phyloP scores from a whole-genome alignment of 2,797 vertebrate species.

The Lepus oiostolus region DNA sequence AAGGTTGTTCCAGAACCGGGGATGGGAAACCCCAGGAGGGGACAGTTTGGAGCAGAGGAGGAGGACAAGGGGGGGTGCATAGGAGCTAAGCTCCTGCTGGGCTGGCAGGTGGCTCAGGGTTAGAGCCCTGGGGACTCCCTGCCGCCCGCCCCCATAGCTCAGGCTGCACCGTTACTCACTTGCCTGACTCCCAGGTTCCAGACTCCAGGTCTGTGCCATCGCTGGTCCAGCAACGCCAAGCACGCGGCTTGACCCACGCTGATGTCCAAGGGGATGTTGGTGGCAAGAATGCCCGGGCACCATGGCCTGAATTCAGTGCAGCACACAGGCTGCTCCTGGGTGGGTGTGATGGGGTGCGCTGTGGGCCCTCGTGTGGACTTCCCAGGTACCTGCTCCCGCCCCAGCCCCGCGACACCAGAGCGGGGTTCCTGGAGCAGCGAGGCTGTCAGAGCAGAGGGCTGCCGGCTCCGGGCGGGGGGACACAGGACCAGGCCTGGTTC shows the following conservation, averaged over 20 bases:
- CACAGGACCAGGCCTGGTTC: background rate
- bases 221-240: accelerated
- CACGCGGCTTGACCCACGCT: accelerated
- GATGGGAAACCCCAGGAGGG: background rate
- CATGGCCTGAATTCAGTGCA: too few species aligned
- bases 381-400: background rate
- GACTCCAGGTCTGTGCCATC: background rate
- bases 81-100: background rate
- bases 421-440: background rate
- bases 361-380: accelerated
- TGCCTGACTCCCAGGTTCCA: accelerated
- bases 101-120: background rate
- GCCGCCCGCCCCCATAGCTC: too few species aligned
- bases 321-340: accelerated
- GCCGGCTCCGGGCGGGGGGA: background rate
- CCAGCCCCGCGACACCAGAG: too few species aligned
- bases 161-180: accelerated
- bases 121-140: too few species aligned
- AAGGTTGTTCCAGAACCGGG: background rate
- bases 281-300: background rate
- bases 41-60: too few species aligned
- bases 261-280: accelerated
- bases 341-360: too few species aligned
- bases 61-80: background rate
- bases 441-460: background rate